phyloP scores from a whole-genome alignment of 2,888 invertebrate species.

The Tachina fera region DNA sequence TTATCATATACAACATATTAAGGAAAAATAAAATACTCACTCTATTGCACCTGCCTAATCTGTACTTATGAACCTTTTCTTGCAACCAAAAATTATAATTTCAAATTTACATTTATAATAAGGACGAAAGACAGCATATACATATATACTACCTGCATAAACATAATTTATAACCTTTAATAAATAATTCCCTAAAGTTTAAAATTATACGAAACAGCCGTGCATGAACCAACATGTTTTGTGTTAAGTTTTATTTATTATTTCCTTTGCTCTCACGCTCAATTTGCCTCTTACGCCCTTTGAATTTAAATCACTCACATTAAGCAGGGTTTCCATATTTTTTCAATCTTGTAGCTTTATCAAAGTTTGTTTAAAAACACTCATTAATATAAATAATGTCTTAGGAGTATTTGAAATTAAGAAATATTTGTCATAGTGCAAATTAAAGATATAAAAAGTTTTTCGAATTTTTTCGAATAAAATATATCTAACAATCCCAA shows the following conservation, averaged over 20 bases:
- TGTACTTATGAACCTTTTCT: background rate
- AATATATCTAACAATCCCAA: no score
- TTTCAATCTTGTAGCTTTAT: no score
- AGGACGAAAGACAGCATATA: background rate
- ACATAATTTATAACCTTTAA: conserved; percentile 16
- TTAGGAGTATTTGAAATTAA: no score
- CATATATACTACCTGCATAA: background rate
- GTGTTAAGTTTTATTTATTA: background rate
- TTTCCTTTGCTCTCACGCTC: background rate
- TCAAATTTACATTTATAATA: conserved; percentile 20
- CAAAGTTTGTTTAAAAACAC: no score
- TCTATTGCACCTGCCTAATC: background rate
- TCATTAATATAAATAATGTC: no score
- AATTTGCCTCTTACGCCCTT: background rate
- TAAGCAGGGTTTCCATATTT: background rate
- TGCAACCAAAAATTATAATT: background rate
- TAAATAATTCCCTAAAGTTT: conserved; percentile 36
- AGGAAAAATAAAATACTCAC: background rate
- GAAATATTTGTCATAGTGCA: no score
- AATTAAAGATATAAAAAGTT: no score
- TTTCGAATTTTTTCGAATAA: no score
- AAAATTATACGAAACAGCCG: conserved; percentile 1
- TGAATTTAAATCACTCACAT: background rate
- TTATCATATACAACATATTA: no score
- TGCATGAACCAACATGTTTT: conserved; percentile 1